Conservation (phyloP, 1,140 invertebrate genomes). For the Formica selysi region DNA sequence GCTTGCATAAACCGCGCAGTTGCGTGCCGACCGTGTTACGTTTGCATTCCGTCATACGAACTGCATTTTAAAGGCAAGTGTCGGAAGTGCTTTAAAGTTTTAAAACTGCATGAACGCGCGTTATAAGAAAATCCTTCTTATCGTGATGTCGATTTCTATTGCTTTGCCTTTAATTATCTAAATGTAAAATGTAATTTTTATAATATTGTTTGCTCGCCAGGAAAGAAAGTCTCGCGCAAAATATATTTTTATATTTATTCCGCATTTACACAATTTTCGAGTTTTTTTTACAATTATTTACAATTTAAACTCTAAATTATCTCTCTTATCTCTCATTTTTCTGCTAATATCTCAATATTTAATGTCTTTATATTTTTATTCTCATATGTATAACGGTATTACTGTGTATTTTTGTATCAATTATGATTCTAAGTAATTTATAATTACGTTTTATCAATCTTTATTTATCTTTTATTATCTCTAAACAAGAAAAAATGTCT, state of each 20-base stretch:
- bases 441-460: too few relatives aligned
- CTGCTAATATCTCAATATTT: not conserved
- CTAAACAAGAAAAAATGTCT: not conserved
- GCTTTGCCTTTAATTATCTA: slow-evolving; percentile 2
- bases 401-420: not conserved
- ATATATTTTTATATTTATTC: not conserved
- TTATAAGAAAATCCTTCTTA: not conserved
- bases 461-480: not conserved
- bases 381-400: not conserved
- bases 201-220: slow-evolving; percentile 3
- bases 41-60: not conserved
- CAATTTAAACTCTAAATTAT: not conserved
- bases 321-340: not conserved
- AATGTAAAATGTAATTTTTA: slow-evolving; percentile 22
- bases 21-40: not conserved
- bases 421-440: not conserved
- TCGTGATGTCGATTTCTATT: not conserved
- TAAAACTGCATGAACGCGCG: not conserved
- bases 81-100: slow-evolving; percentile 4
- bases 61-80: not conserved
- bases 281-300: not conserved
- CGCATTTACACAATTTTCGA: not conserved
- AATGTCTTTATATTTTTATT: not conserved
- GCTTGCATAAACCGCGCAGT: not conserved
- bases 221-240: not conserved